Percentiles rank a stretch among this genome's conserved stretches.
Evolutionary conservation across 2,888 invertebrate species (phyloP).

Genomic region (Lasioglossum calceatum): DNA sequence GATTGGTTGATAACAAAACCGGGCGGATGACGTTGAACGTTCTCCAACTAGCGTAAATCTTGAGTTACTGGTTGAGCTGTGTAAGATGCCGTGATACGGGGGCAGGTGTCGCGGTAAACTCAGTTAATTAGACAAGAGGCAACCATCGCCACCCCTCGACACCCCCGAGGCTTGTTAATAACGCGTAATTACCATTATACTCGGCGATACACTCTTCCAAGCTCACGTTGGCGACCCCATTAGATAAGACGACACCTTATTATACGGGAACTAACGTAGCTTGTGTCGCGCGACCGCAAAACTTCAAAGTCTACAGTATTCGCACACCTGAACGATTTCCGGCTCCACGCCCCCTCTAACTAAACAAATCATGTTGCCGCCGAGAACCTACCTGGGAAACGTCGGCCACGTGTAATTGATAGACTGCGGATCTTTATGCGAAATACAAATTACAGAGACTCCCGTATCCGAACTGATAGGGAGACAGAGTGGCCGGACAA

Average conservation of each 20-base stretch:
- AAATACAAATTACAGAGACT: neutral
- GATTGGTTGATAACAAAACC: constrained; percentile 38
- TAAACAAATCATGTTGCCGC: neutral
- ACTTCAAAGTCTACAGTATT: constrained; percentile 63
- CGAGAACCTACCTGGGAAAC: neutral
- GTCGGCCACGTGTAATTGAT: neutral
- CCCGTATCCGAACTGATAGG: neutral
- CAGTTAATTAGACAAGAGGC: constrained; percentile 85
- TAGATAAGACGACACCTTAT: constrained; percentile 85
- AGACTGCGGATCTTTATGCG: neutral
- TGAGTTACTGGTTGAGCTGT: constrained; percentile 82
- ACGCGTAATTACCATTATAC: constrained; percentile 85
- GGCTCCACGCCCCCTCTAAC: neutral
- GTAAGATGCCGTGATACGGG: constrained; percentile 82
- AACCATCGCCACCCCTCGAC: constrained; percentile 80
- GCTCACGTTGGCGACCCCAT: constrained; percentile 81
- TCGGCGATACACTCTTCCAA: constrained; percentile 84
- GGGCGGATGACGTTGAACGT: constrained; percentile 45
- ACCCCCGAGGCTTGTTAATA: constrained; percentile 84
- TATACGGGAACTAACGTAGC: constrained; percentile 77
- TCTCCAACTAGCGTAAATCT: constrained; percentile 79
- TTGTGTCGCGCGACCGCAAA: constrained; percentile 69
- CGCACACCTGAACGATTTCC: constrained; percentile 27
- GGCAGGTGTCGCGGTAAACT: constrained; percentile 85
- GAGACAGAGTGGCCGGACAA: too few relatives aligned